These are phyloP conservation scores for Nymphalis polychloros DNA, from an alignment of 2,888 invertebrate genomes.

Conservation along the genomic window DNA sequence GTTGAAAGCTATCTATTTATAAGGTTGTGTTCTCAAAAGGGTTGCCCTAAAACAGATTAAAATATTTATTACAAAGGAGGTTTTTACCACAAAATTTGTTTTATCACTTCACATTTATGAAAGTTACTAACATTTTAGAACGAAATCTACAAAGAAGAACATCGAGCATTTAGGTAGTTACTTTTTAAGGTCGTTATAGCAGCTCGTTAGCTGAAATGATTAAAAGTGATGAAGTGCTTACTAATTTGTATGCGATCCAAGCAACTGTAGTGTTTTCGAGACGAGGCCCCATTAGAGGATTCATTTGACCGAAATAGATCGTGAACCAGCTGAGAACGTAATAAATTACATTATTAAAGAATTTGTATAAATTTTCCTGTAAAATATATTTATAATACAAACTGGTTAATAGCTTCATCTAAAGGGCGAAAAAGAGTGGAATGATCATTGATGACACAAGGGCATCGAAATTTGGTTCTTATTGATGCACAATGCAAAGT, in stretches of 20 bases:
- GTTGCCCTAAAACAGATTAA: constrained; percentile 40
- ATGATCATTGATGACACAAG: too few relatives aligned
- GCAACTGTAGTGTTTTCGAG: constrained; percentile 52
- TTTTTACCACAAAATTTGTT: too few relatives aligned
- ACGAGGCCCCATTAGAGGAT: constrained; percentile 63
- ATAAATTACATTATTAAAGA: constrained; percentile 8
- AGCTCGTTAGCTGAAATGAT: neutral
- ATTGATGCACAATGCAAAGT: too few relatives aligned
- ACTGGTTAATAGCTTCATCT: neutral
- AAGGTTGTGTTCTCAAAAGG: constrained; percentile 16
- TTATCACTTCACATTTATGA: too few relatives aligned
- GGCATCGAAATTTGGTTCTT: too few relatives aligned
- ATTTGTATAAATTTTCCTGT: constrained; percentile 9
- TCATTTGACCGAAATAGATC: constrained; percentile 62
- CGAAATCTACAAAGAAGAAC: too few relatives aligned
- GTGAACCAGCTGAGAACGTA: constrained; percentile 60
- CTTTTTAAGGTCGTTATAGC: too few relatives aligned
- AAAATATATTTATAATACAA: neutral
- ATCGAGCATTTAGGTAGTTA: too few relatives aligned
- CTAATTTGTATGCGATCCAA: constrained; percentile 53
- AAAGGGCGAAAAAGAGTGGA: too few relatives aligned
- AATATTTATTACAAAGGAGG: neutral
- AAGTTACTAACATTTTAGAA: too few relatives aligned
- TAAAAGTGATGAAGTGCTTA: constrained; percentile 30
- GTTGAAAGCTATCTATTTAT: neutral